Conservation (phyloP, 2,888 invertebrate species). For the Oxystoma pomonae region DNA sequence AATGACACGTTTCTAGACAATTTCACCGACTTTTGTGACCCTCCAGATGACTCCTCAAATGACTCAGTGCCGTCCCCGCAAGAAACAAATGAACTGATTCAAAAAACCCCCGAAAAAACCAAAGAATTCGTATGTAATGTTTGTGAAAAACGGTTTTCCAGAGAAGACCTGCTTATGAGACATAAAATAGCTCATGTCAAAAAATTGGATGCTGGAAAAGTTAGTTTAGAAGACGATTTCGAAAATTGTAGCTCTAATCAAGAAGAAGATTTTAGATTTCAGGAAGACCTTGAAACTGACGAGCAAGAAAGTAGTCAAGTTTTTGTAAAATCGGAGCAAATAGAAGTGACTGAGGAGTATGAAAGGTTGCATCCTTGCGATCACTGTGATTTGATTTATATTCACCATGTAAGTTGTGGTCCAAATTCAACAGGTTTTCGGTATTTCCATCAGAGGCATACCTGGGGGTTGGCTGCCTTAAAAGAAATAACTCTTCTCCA, state of each 20-base stretch:
- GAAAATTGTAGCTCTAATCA: constrained; percentile 23
- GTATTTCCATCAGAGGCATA: too few relatives aligned
- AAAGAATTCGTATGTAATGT: constrained; percentile 39
- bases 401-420: too few relatives aligned
- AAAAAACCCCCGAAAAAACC: constrained; percentile 19
- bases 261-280: neutral
- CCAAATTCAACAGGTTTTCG: too few relatives aligned
- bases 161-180: constrained; percentile 39
- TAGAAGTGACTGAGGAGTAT: neutral
- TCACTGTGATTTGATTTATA: neutral
- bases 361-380: neutral
- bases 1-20: neutral
- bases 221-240: constrained; percentile 26
- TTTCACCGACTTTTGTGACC: constrained; percentile 12
- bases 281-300: constrained; percentile 16
- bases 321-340: constrained; percentile 19
- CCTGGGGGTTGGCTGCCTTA: too few relatives aligned
- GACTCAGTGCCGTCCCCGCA: constrained; percentile 6
- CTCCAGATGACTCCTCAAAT: constrained; percentile 22
- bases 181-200: constrained; percentile 42
- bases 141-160: constrained; percentile 39
- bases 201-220: constrained; percentile 34
- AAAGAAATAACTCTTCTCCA: too few relatives aligned
- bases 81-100: constrained; percentile 2
- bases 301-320: constrained; percentile 22